A percentile compares a stretch with the other conserved stretches of the same genome.
Evolutionary conservation across 2,888 invertebrate genomes (phyloP).

Genomic region (Ormyrus pomaceus): DNA sequence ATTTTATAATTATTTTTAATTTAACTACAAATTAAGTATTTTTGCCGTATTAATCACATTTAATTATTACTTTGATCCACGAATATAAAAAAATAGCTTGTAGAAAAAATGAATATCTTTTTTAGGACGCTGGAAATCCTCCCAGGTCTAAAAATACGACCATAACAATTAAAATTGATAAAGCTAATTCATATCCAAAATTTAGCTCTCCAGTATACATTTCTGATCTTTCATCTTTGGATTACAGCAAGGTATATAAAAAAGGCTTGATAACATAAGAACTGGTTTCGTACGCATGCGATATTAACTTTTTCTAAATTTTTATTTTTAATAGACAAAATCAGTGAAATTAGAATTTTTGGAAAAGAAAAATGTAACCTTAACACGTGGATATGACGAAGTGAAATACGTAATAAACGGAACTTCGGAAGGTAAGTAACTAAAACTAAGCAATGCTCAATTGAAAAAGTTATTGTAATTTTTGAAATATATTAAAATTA

Average conservation of each 20-base stretch:
- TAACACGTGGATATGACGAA: constrained; percentile 2
- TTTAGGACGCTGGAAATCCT: constrained; percentile 60
- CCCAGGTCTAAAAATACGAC: constrained; percentile 39
- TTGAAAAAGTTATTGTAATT: background rate
- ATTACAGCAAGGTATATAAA: background rate
- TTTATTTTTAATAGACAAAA: background rate
- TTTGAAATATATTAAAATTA: background rate
- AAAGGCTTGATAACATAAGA: background rate
- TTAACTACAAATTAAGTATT: too few relatives aligned
- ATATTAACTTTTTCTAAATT: background rate
- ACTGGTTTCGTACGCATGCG: background rate
- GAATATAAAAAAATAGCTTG: too few relatives aligned
- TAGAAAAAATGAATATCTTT: background rate
- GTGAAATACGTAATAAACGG: background rate
- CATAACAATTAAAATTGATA: constrained; percentile 58
- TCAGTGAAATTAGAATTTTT: background rate
- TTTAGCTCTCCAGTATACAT: constrained; percentile 60
- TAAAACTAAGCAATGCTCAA: constrained; percentile 51
- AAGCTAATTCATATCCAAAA: constrained; percentile 55
- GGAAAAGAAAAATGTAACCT: background rate
- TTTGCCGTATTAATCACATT: too few relatives aligned
- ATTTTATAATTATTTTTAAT: too few relatives aligned
- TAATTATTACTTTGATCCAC: too few relatives aligned
- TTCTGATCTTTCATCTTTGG: constrained; percentile 51
- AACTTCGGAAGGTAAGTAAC: constrained; percentile 24